These are phyloP conservation scores for Meriones psammophilus DNA, from an alignment of 2,797 vertebrate genomes.

Conservation along the genomic window DNA sequence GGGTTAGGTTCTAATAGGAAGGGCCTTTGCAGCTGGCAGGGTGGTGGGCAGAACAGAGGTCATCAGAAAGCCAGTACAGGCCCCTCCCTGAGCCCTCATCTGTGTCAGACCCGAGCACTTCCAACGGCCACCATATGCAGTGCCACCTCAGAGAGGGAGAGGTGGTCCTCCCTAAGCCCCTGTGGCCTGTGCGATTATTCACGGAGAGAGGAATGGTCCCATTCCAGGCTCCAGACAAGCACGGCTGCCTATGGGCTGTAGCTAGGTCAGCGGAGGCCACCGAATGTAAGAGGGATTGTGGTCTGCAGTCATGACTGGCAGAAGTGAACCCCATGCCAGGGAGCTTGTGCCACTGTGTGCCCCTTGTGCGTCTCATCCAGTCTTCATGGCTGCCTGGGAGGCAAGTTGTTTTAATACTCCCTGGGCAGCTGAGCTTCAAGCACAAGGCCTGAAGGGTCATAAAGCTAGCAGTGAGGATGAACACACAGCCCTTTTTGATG, in stretches of 20 bases:
- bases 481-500: background rate
- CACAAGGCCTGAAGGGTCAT: background rate
- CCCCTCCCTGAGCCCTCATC: background rate
- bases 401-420: background rate
- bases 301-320: background rate
- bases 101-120: background rate
- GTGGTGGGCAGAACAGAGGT: background rate
- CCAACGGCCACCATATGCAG: accelerated
- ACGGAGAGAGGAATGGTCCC: background rate
- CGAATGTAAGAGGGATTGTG: background rate
- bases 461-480: background rate
- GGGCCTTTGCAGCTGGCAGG: background rate
- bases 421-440: background rate
- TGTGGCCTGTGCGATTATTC: background rate
- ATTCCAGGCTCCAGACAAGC: background rate
- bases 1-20: background rate
- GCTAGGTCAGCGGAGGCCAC: background rate
- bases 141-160: background rate
- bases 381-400: background rate
- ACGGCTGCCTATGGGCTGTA: background rate
- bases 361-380: accelerated
- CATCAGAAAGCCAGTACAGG: background rate
- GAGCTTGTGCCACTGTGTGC: background rate
- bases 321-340: background rate
- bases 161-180: background rate